Percentiles rank a stretch among this genome's conserved stretches.
These are phyloP conservation scores for Cherax destructor DNA, from an alignment of 1,140 invertebrate species.

Conservation along the genomic window DNA sequence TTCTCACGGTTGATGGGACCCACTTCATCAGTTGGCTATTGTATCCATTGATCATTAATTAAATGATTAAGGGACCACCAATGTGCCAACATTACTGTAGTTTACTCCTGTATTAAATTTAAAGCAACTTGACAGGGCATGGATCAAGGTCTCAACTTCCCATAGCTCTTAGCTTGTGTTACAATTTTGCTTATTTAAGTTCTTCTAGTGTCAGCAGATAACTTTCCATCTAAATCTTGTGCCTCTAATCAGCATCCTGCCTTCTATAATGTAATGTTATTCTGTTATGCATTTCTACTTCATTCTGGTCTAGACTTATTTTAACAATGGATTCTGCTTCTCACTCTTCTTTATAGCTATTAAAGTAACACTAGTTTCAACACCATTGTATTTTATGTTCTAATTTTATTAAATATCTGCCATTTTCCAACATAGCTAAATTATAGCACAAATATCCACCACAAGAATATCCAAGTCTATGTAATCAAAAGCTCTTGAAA, in stretches of 20 bases:
- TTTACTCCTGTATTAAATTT: neutral
- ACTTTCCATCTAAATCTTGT: slow-evolving; percentile 4
- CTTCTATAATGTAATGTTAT: slow-evolving; percentile 38
- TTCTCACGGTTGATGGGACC: slow-evolving; percentile 24
- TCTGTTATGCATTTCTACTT: slow-evolving; percentile 22
- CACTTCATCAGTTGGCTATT: slow-evolving; percentile 25
- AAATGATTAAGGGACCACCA: neutral
- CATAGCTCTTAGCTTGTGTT: slow-evolving; percentile 28
- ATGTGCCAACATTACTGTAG: neutral
- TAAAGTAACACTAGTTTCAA: slow-evolving; percentile 47
- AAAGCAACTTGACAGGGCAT: neutral
- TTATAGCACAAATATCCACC: slow-evolving; percentile 47
- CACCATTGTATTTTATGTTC: slow-evolving; percentile 39
- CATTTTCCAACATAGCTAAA: slow-evolving; percentile 54
- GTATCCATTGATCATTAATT: neutral
- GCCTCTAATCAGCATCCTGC: slow-evolving; percentile 12
- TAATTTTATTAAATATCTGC: slow-evolving; percentile 53
- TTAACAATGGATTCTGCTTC: slow-evolving; percentile 51
- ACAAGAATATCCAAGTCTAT: slow-evolving; percentile 47
- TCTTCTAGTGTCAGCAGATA: slow-evolving; percentile 39
- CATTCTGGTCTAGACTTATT: slow-evolving; percentile 39
- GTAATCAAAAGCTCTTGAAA: slow-evolving; percentile 38
- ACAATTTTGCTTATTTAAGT: slow-evolving; percentile 39
- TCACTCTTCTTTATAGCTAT: slow-evolving; percentile 51
- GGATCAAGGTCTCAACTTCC: neutral